Base-by-base conservation (phyloP, 2,797 vertebrate genomes). In the Melanogrammus aeglefinus region DNA sequence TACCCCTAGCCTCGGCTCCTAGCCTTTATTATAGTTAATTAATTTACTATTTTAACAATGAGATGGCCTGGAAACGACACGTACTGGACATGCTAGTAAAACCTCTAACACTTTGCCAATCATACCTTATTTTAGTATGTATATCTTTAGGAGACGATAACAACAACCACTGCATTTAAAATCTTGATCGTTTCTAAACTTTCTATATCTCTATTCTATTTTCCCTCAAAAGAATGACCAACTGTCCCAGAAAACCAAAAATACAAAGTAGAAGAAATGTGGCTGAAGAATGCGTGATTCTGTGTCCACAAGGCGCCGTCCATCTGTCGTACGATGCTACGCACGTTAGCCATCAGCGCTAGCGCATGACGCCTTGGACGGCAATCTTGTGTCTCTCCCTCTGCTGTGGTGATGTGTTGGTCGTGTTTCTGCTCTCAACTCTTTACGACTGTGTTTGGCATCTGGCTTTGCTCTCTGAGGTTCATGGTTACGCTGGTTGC, bases 371-470 rank as follows among this genome's bases (percentile, higher is more conserved):
- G 80, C 86, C 63, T 82, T 86, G 76, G 6, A 80, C 75, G 89
- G 86, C 85, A 81, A 66, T 66, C 57, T 66, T 66, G 57, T 66
- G 57, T 86, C 78, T 84, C 76, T 75, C 78, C 92, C 88, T 92
- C 89, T 90, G 90, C 89, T 91, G 90, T 91, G 88, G 86, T 89
- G 88, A 88, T 6, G 86, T 91, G 84, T 88, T 66, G 89, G 89
- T 90, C 90, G 86, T 88, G 88, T 89, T 89, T 89, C 90, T 66
- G 57, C 57, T 66, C 57, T 66, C 21, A n/a, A 66, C 57, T 66
- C 21, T 66, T 66, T 21, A 57, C 51, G 6, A 57, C 4, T 6
- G 18, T 57, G 51, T 21, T 57, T 57, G 51, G 51, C 51, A 57
- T 14, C 5, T 21, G 9, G 57, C 57, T 24, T 66, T n/a, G 57